A percentile compares a stretch with the other conserved stretches of the same genome.
These are phyloP conservation scores for Drosophila nikananu DNA, from an alignment of 1,140 invertebrate genomes.

Conservation along the genomic window DNA sequence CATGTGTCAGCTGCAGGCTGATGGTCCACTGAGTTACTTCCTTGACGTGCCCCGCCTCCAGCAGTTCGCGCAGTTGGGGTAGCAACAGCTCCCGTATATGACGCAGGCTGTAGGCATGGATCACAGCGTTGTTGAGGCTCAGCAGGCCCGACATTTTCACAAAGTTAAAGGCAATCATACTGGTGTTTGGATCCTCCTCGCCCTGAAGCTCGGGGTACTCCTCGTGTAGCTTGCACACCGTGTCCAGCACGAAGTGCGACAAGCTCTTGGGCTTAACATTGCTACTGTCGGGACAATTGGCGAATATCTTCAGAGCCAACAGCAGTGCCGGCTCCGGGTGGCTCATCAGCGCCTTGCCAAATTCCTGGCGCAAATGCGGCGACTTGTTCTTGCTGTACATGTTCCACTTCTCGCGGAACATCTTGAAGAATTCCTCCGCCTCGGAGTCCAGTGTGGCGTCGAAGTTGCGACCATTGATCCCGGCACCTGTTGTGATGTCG, in stretches of 20 bases:
- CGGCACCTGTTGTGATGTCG: conserved; percentile 79
- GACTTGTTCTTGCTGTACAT: conserved; percentile 87
- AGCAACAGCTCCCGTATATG: conserved; percentile 86
- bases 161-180: conserved; percentile 88
- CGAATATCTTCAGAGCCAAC: conserved; percentile 86
- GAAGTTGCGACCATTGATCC: conserved; percentile 76
- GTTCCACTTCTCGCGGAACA: conserved; percentile 74
- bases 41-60: conserved; percentile 87
- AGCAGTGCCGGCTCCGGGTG: conserved; percentile 87
- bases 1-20: conserved; percentile 63
- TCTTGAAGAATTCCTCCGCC: conserved; percentile 62
- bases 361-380: conserved; percentile 84
- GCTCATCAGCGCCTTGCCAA: conserved; percentile 86
- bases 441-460: conserved; percentile 68
- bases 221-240: conserved; percentile 86
- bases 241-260: conserved; percentile 87
- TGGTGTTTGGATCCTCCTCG: conserved; percentile 85
- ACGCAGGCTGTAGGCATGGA: conserved; percentile 86
- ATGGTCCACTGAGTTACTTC: conserved; percentile 85
- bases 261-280: conserved; percentile 87
- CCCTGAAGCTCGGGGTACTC: conserved; percentile 61
- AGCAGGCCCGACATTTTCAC: conserved; percentile 87
- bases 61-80: conserved; percentile 86
- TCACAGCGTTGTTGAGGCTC: conserved; percentile 86
- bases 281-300: conserved; percentile 87